Percentiles rank a stretch among this genome's conserved stretches.
phyloP scores from a whole-genome alignment of 2,888 invertebrate species.

The Ophraella communa region DNA sequence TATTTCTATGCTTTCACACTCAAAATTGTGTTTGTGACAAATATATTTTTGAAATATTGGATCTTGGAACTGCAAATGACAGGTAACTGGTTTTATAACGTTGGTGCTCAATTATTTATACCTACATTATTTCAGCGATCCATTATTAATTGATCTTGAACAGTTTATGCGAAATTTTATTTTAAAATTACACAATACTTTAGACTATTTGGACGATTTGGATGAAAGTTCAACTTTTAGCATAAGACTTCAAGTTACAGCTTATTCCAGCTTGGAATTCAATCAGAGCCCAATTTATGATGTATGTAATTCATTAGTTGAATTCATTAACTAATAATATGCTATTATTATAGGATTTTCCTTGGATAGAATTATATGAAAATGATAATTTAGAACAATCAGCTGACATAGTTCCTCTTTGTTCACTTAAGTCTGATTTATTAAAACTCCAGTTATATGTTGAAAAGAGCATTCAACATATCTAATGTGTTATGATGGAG shows the following conservation, averaged over 20 bases:
- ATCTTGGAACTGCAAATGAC: slow-evolving; percentile 36
- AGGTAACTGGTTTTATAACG: slow-evolving; percentile 22
- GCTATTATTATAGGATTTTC: slow-evolving; percentile 57
- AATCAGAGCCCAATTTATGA: slow-evolving; percentile 63
- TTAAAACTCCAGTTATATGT: slow-evolving; percentile 56
- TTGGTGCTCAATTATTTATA: background rate
- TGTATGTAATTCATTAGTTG: slow-evolving; percentile 39
- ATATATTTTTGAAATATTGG: slow-evolving; percentile 60
- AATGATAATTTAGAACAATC: slow-evolving; percentile 44
- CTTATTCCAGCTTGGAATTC: slow-evolving; percentile 65
- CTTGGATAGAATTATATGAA: slow-evolving; percentile 59
- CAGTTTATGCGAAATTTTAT: slow-evolving; percentile 68
- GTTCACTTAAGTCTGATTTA: slow-evolving; percentile 57
- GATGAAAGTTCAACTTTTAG: slow-evolving; percentile 67
- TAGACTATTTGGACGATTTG: slow-evolving; percentile 61
- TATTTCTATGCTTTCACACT: slow-evolving; percentile 62
- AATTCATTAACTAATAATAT: background rate
- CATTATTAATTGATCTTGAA: slow-evolving; percentile 68
- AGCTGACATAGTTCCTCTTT: slow-evolving; percentile 59
- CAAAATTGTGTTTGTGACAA: slow-evolving; percentile 58
- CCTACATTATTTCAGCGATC: slow-evolving; percentile 58
- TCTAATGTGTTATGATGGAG: slow-evolving; percentile 32
- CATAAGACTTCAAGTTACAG: slow-evolving; percentile 67
- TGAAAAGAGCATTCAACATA: slow-evolving; percentile 44
- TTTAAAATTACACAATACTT: slow-evolving; percentile 64